A percentile compares a stretch with the other conserved stretches of the same genome.
Conservation (phyloP, 2,888 invertebrate genomes). For the Cheilosia soror region DNA sequence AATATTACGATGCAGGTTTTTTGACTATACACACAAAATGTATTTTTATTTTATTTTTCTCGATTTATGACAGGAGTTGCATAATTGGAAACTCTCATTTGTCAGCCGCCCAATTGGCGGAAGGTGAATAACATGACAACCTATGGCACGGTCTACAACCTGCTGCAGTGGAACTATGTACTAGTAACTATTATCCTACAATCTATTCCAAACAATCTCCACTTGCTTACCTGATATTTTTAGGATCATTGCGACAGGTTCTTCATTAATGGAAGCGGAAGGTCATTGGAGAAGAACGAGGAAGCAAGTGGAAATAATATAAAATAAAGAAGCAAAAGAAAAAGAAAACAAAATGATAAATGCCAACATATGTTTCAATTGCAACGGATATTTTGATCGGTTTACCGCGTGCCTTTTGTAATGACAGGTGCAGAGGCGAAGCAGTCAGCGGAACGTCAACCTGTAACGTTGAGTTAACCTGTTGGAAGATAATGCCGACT, state of each 20-base stretch:
- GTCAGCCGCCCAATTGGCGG: conserved; percentile 15
- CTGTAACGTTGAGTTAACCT: conserved; percentile 54
- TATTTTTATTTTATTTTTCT: conserved; percentile 3
- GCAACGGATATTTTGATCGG: conserved; percentile 68
- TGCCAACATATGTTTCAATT: conserved; percentile 62
- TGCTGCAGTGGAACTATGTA: conserved; percentile 10
- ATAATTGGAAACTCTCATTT: conserved; percentile 59
- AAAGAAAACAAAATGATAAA: conserved; percentile 20
- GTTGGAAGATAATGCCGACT: conserved; percentile 52
- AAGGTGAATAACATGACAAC: conserved; percentile 42
- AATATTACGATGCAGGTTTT: conserved; percentile 70
- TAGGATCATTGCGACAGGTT: conserved; percentile 49
- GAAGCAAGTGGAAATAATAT: conserved; percentile 21
- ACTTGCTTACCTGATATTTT: conserved; percentile 14
- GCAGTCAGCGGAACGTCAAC: conserved; percentile 67
- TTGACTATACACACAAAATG: conserved; percentile 36
- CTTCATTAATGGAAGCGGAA: conserved; percentile 50
- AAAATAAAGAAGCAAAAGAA: background rate
- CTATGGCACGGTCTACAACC: conserved; percentile 25
- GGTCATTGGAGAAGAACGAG: conserved; percentile 65
- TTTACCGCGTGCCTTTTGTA: conserved; percentile 69
- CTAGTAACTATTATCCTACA: conserved; percentile 34
- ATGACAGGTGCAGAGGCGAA: conserved; percentile 67
- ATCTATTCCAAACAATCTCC: conserved; percentile 47
- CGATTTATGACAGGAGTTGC: conserved; percentile 56